A percentile compares a stretch with the other conserved stretches of the same genome.
Evolutionary conservation across 2,113 vertebrate species (phyloP).

Genomic region (Esox niger): DNA sequence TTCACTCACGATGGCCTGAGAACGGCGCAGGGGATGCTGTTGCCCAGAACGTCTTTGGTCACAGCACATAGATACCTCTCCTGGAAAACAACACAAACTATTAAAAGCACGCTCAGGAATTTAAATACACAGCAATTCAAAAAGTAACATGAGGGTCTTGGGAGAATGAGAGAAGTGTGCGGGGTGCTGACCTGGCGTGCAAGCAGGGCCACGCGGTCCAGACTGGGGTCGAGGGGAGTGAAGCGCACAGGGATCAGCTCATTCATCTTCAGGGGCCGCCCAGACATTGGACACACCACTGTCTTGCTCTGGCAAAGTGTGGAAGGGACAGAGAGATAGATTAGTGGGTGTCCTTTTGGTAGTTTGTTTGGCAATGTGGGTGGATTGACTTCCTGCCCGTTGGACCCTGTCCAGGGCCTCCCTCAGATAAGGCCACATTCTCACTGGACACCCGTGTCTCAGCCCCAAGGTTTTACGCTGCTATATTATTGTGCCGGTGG

Average conservation of each 20-base stretch:
- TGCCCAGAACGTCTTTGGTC: slow-evolving; percentile 84
- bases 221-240: slow-evolving; percentile 74
- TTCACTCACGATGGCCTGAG: slow-evolving; percentile 83
- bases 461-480: too few relatives aligned
- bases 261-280: slow-evolving; percentile 81
- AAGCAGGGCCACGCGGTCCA: slow-evolving; percentile 82
- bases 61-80: slow-evolving; percentile 87
- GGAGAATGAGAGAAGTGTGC: too few relatives aligned
- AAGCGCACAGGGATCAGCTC: slow-evolving; percentile 80
- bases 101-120: too few relatives aligned
- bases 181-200: slow-evolving; percentile 73
- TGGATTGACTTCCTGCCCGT: too few relatives aligned
- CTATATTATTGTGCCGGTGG: too few relatives aligned
- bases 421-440: too few relatives aligned
- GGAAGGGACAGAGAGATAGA: not conserved
- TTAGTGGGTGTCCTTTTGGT: too few relatives aligned
- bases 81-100: slow-evolving; percentile 34
- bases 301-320: slow-evolving; percentile 75
- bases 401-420: too few relatives aligned
- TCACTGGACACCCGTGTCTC: too few relatives aligned
- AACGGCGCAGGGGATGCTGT: slow-evolving; percentile 84
- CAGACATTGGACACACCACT: slow-evolving; percentile 87
- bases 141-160: too few relatives aligned
- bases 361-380: too few relatives aligned
- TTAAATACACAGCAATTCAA: too few relatives aligned